These are phyloP conservation scores for Dendrocincla fuliginosa DNA, from an alignment of 2,797 vertebrate genomes.

Conservation along the genomic window DNA sequence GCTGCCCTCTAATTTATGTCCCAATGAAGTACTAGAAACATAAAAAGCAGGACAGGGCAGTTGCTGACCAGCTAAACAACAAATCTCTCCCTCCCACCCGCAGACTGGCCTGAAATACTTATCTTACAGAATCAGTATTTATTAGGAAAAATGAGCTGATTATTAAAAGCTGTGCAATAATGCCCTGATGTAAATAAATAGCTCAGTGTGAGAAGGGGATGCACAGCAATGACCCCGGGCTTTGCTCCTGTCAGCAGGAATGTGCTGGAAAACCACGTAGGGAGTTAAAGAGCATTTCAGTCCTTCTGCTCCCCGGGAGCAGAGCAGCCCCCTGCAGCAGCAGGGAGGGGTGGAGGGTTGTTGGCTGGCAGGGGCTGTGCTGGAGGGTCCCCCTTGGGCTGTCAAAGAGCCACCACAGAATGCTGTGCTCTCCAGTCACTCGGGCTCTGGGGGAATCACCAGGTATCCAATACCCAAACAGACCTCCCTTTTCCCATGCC, in stretches of 20 bases:
- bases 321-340: not conserved
- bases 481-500: not conserved
- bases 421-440: not conserved
- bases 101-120: not conserved
- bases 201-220: not conserved
- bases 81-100: not conserved
- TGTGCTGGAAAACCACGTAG: not conserved
- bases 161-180: not conserved
- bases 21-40: not conserved
- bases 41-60: not conserved
- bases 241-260: accelerated
- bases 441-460: not conserved
- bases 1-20: not conserved
- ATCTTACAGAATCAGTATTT: not conserved
- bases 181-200: not conserved
- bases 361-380: accelerated
- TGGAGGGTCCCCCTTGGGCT: not conserved
- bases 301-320: not conserved
- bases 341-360: not conserved
- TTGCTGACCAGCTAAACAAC: not conserved
- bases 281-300: not conserved
- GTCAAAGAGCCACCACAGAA: accelerated
- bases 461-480: accelerated
- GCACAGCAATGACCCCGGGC: not conserved
- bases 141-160: not conserved